phyloP scores from a whole-genome alignment of 1,140 invertebrate species.

The Drosophila rhopaloa region DNA sequence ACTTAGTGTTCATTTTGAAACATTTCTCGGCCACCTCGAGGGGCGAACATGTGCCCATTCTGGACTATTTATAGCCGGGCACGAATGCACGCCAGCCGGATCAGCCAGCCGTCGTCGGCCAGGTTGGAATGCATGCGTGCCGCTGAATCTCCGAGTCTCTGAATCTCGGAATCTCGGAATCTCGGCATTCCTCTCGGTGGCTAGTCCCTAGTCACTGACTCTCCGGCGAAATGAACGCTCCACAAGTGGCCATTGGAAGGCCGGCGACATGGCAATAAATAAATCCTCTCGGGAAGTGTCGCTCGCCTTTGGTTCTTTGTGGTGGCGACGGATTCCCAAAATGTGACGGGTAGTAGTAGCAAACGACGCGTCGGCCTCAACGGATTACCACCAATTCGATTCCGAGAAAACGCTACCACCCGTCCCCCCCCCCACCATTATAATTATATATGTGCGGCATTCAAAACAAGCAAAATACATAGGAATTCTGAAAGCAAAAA shows the following conservation, averaged over 20 bases:
- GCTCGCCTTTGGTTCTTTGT: constrained; percentile 13
- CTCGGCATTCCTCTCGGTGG: not conserved
- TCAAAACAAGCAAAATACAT: constrained; percentile 57
- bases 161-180: not conserved
- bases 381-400: constrained; percentile 21
- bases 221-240: constrained; percentile 42
- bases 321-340: constrained; percentile 48
- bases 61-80: constrained; percentile 65
- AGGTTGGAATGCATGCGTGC: constrained; percentile 66
- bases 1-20: constrained; percentile 45
- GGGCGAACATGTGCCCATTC: constrained; percentile 75
- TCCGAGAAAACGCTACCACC: constrained; percentile 7
- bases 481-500: constrained; percentile 41
- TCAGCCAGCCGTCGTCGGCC: constrained; percentile 24
- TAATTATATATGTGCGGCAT: constrained; percentile 41
- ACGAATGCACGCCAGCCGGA: constrained; percentile 66
- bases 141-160: constrained; percentile 3
- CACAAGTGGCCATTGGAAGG: constrained; percentile 71
- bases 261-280: constrained; percentile 26
- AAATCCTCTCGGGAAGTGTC: constrained; percentile 43
- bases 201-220: constrained; percentile 4
- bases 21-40: constrained; percentile 40
- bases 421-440: constrained; percentile 22
- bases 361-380: constrained; percentile 60
- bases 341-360: constrained; percentile 56